These are phyloP conservation scores for Enhydra lutris DNA, from an alignment of 2,113 vertebrate species.

Conservation along the genomic window DNA sequence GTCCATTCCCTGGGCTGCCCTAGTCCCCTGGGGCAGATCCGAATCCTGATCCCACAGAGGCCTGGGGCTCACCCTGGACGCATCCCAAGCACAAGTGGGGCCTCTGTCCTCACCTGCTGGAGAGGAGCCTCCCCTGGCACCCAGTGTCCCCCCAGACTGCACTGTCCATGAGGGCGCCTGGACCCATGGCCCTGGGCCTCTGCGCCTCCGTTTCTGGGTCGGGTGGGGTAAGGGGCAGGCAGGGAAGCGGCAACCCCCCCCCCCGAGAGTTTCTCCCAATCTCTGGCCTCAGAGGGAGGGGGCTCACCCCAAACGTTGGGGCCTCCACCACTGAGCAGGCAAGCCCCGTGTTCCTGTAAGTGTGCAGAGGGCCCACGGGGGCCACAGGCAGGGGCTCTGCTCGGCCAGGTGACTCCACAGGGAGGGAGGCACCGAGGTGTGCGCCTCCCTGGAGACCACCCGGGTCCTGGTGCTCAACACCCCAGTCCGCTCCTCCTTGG, in stretches of 20 bases:
- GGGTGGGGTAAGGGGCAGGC: not conserved
- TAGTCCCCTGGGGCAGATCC: not conserved
- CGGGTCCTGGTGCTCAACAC: not conserved
- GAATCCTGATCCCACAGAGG: not conserved
- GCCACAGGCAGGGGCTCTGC: not conserved
- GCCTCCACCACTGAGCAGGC: too few relatives aligned
- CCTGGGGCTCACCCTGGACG: not conserved
- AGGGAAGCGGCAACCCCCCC: not conserved
- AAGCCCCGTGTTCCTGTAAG: not conserved
- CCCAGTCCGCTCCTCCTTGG: too few relatives aligned
- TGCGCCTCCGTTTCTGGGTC: not conserved
- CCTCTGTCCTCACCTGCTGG: not conserved
- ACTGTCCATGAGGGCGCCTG: not conserved
- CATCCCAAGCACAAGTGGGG: not conserved
- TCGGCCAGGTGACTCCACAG: accelerated
- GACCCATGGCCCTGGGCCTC: not conserved
- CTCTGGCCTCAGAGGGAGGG: not conserved
- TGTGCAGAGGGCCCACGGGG: not conserved
- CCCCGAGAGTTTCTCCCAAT: too few relatives aligned
- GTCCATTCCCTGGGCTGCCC: not conserved
- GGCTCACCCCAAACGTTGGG: not conserved
- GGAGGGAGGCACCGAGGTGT: not conserved
- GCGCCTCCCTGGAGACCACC: not conserved
- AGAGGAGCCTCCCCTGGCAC: too few relatives aligned
- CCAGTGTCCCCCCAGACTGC: not conserved